Evolutionary conservation across 2,888 invertebrate genomes (phyloP), one percentile per base, ranked within the genome.

Genomic region (Sturmia bella): DNA sequence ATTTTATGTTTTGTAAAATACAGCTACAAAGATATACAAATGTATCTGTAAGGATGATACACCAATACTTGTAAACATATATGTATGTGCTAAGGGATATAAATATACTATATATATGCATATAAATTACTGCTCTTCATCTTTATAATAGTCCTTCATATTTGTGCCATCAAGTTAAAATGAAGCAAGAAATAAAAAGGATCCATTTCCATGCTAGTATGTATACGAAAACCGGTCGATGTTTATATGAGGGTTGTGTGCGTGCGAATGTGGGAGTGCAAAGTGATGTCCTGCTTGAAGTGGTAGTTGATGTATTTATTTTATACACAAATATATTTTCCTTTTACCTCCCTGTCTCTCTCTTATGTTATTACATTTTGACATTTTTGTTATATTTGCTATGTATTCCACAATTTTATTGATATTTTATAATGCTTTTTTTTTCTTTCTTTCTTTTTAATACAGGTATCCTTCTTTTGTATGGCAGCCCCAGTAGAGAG

Each of bases 401-500:
- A 41, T 52, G 56, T 75, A 66, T 77, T 77, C 39, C 48, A 56
- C 48, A 64, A 70, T 66, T 75, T 82, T 82, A 78, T 78, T 78
- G 82, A 78, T 82, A 82, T 82, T 82, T 75, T 75, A 82, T 78
- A 78, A n/a, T n/a, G n/a, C n/a, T n/a, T n/a, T n/a, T n/a, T n/a
- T n/a, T n/a, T n/a, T n/a, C n/a, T n/a, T n/a, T n/a, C n/a, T n/a
- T 66, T 78, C 64, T 63, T 68, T 48, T 50, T 72, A 54, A 66
- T 59, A 15, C 52, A 73, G 61, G 43, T 52, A 54, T 24, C 32
- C 63, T n/a, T 3, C 15, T 5, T 19, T 17, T 6, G n/a, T 24
- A 7, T 9, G n/a, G 9, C 15, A 13, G 13, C 7, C 19, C 7
- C 19, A 48, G 27, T 48, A 70, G 17, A 24, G 19, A 41, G 19